These are phyloP conservation scores for Melanotaenia boesemani DNA, from an alignment of 2,797 vertebrate genomes.

Conservation along the genomic window DNA sequence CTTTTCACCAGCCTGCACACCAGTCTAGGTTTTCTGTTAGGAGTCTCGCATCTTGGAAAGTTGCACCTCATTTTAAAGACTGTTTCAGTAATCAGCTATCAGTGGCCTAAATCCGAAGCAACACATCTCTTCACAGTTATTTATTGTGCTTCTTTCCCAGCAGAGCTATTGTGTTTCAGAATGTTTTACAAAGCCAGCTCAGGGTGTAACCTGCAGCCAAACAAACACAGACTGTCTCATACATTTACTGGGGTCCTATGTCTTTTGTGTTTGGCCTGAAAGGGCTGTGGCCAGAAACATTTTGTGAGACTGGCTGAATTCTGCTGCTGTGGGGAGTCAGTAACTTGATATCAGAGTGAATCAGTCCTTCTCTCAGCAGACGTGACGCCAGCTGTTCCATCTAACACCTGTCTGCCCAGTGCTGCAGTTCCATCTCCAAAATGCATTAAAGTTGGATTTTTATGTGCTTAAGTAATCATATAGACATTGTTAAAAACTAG, in stretches of 20 bases:
- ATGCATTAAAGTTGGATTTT: not conserved
- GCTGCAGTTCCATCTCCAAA: constrained; percentile 4
- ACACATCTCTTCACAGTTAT: constrained; percentile 12
- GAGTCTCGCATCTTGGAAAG: not conserved
- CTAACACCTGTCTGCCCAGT: constrained; percentile 44
- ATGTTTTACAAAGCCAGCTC: constrained; percentile 20
- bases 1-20: too few relatives aligned
- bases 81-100: not conserved
- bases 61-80: not conserved
- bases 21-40: not conserved
- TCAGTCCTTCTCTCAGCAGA: constrained; percentile 59
- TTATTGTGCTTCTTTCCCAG: constrained; percentile 30
- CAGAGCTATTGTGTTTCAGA: constrained; percentile 16
- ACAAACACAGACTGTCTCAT: constrained; percentile 35
- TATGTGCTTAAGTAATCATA: not conserved
- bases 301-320: constrained; percentile 24
- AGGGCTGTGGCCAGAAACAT: constrained; percentile 14
- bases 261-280: constrained; percentile 12
- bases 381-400: constrained; percentile 66
- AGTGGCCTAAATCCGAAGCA: constrained; percentile 12
- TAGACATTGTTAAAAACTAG: not conserved
- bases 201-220: constrained; percentile 46
- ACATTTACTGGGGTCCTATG: constrained; percentile 19
- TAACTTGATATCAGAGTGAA: constrained; percentile 64
- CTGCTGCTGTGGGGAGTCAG: constrained; percentile 36